Percentiles rank a stretch among this genome's conserved stretches.
These are phyloP conservation scores for Hemibagrus wyckioides DNA, from an alignment of 2,113 vertebrate genomes.

Conservation along the genomic window DNA sequence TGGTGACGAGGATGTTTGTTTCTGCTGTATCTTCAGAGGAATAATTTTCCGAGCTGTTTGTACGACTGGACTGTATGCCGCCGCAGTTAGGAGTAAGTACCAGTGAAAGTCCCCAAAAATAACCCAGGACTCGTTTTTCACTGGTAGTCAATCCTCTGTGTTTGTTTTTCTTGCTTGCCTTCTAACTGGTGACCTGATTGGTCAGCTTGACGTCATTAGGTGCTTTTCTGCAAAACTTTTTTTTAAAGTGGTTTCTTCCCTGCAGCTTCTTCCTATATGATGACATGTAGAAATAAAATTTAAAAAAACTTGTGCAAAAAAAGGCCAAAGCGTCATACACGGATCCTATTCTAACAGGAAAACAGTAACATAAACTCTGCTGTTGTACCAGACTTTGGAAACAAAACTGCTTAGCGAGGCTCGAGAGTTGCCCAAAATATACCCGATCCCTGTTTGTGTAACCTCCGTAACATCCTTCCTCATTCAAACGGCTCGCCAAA, in stretches of 20 bases:
- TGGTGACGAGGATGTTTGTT: background rate
- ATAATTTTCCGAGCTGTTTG: too few species aligned
- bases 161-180: background rate
- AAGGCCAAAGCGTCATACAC: background rate
- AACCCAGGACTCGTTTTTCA: background rate
- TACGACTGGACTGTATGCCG: background rate
- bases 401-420: background rate
- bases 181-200: background rate
- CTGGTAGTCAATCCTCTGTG: background rate
- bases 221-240: background rate
- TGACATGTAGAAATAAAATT: background rate
- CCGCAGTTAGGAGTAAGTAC: background rate
- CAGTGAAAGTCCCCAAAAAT: background rate
- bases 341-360: background rate
- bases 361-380: background rate
- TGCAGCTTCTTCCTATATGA: background rate
- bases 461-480: conserved; percentile 64
- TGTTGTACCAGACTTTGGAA: background rate
- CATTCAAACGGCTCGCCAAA: conserved; percentile 51
- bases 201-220: background rate
- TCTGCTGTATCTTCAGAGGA: background rate
- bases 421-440: background rate
- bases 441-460: conserved; percentile 56
- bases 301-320: background rate
- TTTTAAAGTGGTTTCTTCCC: background rate